Evolutionary conservation across 2,113 vertebrate genomes (phyloP), one percentile per base, ranked within the genome.

Genomic region (Hucho hucho): DNA sequence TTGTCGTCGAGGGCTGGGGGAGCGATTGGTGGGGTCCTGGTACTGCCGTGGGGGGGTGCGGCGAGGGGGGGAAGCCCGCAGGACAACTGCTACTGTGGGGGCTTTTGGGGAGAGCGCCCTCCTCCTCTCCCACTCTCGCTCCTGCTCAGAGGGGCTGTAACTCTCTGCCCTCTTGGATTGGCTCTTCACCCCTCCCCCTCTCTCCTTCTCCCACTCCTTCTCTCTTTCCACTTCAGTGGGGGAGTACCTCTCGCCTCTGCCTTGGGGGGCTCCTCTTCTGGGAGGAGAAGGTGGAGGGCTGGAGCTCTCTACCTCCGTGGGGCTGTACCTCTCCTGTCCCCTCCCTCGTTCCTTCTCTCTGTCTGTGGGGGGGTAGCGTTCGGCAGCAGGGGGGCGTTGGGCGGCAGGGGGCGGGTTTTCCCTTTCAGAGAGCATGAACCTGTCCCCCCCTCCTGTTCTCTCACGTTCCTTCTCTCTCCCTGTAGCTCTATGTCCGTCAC

Each of bases 11-110:
- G 79, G 81, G 58, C 81, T 86, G 56, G 63, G 77, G 14, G 81
- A 81, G 14, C 84, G 75, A 7, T 79, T 0, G 0, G 76, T 73
- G 14, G 83, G 86, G 43, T 91, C 90, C 79, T 91, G 89, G 26
- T 93, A 93, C 70, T 92, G 91, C 37, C 87, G 87, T 2, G 93
- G 93, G 26, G 93, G 93, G 9, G 89, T 87, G 70, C 86, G 87
- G 3, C 85, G 83, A 0, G 71, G 53, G 6, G 78, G 68, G 79
- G 6, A 20, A 82, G 79, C 6, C 73, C 12, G 16, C 3, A 24
- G 29, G 47, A 47, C 26, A 11, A n/a, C 78, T 85, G 85, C 58
- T 59, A 5, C 58, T 20, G 74, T 0, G 13, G 72, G 69, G 75
- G 78, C 75, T 71, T 78, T 88, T 0, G 61, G 81, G 1, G 81